Evolutionary conservation across 1,140 invertebrate species (phyloP).

Genomic region (Bathynomus jamesi): DNA sequence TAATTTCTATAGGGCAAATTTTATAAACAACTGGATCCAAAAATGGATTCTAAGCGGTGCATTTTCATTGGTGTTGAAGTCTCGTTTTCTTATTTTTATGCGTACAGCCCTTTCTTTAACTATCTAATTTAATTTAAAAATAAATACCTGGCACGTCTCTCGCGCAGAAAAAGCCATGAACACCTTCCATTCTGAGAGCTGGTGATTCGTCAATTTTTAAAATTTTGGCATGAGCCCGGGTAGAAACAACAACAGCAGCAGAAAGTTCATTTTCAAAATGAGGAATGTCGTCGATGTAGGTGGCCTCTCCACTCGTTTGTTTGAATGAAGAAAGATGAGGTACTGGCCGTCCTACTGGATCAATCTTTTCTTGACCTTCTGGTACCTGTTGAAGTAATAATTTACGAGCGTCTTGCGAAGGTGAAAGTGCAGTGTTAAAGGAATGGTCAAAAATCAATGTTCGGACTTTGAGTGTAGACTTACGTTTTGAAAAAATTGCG

Average conservation of each 20-base stretch:
- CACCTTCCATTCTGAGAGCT: conserved; percentile 57
- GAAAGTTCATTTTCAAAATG: conserved; percentile 8
- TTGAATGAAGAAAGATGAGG: not conserved
- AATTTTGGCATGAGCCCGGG: conserved; percentile 60
- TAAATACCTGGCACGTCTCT: conserved; percentile 48
- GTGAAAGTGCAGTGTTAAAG: no score
- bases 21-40: no score
- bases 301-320: conserved; percentile 14
- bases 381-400: conserved; percentile 50
- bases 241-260: conserved; percentile 11
- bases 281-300: conserved; percentile 17
- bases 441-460: no score
- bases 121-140: no score
- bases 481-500: not conserved
- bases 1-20: no score
- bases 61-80: no score
- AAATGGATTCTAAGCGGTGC: no score
- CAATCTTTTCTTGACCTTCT: conserved; percentile 51
- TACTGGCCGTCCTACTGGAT: conserved; percentile 74
- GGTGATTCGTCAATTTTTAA: conserved; percentile 59
- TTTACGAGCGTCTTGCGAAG: no score
- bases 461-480: not conserved
- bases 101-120: no score
- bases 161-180: conserved; percentile 62
- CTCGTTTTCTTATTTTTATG: no score